Evolutionary conservation across 2,797 vertebrate species (phyloP).

Genomic region (Anabas testudineus): DNA sequence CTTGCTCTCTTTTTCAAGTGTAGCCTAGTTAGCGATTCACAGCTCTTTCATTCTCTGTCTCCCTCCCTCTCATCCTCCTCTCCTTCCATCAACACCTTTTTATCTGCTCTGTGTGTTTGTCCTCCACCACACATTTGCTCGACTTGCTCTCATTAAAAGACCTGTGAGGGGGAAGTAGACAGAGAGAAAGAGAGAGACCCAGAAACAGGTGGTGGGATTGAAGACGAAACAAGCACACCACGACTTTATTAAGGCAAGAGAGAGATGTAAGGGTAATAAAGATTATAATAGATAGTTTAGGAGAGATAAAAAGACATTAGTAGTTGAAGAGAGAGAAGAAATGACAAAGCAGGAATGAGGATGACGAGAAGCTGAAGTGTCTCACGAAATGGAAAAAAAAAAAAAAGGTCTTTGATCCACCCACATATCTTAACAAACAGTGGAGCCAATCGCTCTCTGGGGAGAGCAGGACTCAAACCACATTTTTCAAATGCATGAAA

Average conservation of each 20-base stretch:
- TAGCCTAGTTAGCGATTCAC: conserved; percentile 41
- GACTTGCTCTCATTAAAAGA: conserved; percentile 59
- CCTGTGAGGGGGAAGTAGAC: conserved; percentile 10
- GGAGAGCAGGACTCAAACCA: conserved; percentile 17
- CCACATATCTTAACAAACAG: conserved; percentile 36
- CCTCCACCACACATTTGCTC: conserved; percentile 48
- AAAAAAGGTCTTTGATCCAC: conserved; percentile 47
- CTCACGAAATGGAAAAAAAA: background rate
- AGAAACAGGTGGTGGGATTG: conserved; percentile 14
- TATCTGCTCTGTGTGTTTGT: conserved; percentile 58
- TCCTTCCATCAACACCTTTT: conserved; percentile 55
- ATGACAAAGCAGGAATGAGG: conserved; percentile 1
- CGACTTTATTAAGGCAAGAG: conserved; percentile 38
- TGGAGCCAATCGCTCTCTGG: conserved; percentile 11
- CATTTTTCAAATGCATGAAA: conserved; percentile 33
- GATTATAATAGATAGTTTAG: conserved; percentile 23
- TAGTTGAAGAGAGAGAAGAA: background rate
- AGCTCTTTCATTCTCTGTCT: conserved; percentile 22
- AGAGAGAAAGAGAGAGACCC: background rate
- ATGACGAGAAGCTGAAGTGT: background rate
- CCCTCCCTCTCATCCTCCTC: conserved; percentile 18
- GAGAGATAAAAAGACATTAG: background rate
- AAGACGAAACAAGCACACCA: conserved; percentile 15
- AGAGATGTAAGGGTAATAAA: conserved; percentile 2
- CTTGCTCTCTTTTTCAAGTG: conserved; percentile 24